Percentiles rank a stretch among this genome's conserved stretches.
phyloP scores from a whole-genome alignment of 2,113 vertebrate species.

The Chloropsis hardwickii region DNA sequence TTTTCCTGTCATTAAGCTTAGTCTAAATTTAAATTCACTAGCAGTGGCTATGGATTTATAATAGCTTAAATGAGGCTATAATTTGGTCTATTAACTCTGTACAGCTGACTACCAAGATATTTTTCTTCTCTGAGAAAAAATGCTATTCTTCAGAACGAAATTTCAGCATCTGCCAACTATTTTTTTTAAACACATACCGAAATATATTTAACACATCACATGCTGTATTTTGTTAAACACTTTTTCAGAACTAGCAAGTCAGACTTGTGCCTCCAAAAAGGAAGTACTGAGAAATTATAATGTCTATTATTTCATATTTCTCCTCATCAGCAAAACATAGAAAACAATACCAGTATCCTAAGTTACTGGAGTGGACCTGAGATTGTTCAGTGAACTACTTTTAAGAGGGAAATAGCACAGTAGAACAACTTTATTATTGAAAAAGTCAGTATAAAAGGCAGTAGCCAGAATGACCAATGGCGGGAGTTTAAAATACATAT shows the following conservation, averaged over 20 bases:
- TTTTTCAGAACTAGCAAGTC: not conserved
- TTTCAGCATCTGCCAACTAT: not conserved
- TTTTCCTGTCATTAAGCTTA: conserved; percentile 58
- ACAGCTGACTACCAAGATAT: conserved; percentile 37
- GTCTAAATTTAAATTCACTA: conserved; percentile 48
- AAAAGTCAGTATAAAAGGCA: not conserved
- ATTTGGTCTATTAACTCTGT: conserved; percentile 55
- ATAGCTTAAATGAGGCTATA: conserved; percentile 50
- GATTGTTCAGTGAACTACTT: not conserved
- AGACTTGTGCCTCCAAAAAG: not conserved
- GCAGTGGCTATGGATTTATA: conserved; percentile 50
- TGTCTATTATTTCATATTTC: not conserved
- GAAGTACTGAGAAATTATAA: not conserved
- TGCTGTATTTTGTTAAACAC: not conserved
- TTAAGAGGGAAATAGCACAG: not conserved
- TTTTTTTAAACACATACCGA: not conserved
- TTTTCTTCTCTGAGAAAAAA: conserved; percentile 9
- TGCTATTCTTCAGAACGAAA: not conserved
- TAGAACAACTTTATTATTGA: not conserved
- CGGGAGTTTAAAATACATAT: not conserved
- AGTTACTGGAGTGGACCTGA: not conserved
- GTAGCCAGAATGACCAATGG: not conserved
- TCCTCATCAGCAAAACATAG: not conserved
- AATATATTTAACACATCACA: not conserved
- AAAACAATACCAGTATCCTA: not conserved